A percentile compares a stretch with the other conserved stretches of the same genome.
phyloP scores from a whole-genome alignment of 2,888 invertebrate species.

The Geotrupes spiniger region DNA sequence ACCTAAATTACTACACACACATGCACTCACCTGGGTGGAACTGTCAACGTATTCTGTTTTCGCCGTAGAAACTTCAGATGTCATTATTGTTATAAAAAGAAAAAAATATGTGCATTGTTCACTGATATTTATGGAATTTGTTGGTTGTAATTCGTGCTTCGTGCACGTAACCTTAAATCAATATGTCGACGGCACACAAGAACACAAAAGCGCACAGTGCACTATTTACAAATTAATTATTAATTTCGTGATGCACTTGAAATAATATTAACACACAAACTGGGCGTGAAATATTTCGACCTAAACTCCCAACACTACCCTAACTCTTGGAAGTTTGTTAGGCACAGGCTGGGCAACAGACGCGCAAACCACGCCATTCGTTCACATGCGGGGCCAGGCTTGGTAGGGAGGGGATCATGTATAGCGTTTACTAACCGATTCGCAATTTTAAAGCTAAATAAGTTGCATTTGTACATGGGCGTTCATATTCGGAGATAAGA shows the following conservation, averaged over 20 bases:
- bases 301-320: conserved; percentile 27
- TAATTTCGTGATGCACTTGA: background rate
- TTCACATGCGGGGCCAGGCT: conserved; percentile 29
- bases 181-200: conserved; percentile 13
- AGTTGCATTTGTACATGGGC: no score
- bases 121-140: conserved; percentile 26
- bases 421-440: conserved; percentile 4
- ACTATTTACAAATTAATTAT: conserved; percentile 13
- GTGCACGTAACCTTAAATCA: conserved; percentile 14
- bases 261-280: conserved; percentile 14
- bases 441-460: no score
- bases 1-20: conserved; percentile 21
- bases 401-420: conserved; percentile 17
- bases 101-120: conserved; percentile 30
- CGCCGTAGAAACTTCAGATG: conserved; percentile 36
- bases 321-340: conserved; percentile 33
- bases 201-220: conserved; percentile 7
- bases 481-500: no score
- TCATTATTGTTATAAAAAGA: conserved; percentile 31
- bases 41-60: conserved; percentile 43
- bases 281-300: conserved; percentile 32
- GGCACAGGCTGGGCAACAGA: conserved; percentile 50
- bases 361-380: conserved; percentile 50
- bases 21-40: conserved; percentile 35
- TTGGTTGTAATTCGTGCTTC: conserved; percentile 28